These are phyloP conservation scores for Myiopsitta monachus DNA, from an alignment of 2,113 vertebrate species.

Conservation along the genomic window DNA sequence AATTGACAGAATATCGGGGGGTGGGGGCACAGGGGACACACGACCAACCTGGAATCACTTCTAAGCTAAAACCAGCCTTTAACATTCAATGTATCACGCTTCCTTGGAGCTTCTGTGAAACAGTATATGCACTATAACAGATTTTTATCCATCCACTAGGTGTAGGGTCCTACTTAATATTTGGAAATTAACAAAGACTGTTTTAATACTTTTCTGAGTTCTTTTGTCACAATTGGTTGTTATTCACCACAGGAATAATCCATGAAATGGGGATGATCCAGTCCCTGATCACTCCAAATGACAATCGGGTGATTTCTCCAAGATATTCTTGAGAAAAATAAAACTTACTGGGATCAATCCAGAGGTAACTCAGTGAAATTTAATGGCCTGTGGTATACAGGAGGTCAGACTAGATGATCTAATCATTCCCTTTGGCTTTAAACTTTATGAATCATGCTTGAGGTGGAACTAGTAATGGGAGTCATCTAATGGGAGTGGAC, in stretches of 20 bases:
- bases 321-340: slow-evolving; percentile 12
- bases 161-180: background rate
- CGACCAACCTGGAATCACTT: too few relatives aligned
- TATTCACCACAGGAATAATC: background rate
- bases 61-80: background rate
- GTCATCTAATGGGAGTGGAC: slow-evolving; percentile 62
- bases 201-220: background rate
- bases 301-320: background rate
- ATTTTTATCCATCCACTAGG: background rate
- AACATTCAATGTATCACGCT: rapidly evolving
- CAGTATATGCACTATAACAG: background rate
- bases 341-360: slow-evolving; percentile 34
- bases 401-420: slow-evolving; percentile 53
- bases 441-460: slow-evolving; percentile 57
- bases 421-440: slow-evolving; percentile 44
- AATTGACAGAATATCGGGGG: background rate
- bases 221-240: background rate
- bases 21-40: too few relatives aligned
- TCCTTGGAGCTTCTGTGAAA: background rate
- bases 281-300: background rate
- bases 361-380: slow-evolving; percentile 48
- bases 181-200: background rate
- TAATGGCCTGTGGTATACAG: slow-evolving; percentile 4
- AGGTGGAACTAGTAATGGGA: slow-evolving; percentile 60
- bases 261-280: background rate